Percentiles rank a stretch among this genome's conserved stretches.
Evolutionary conservation across 2,113 vertebrate genomes (phyloP).

Genomic region (Rhinoptilus africanus): DNA sequence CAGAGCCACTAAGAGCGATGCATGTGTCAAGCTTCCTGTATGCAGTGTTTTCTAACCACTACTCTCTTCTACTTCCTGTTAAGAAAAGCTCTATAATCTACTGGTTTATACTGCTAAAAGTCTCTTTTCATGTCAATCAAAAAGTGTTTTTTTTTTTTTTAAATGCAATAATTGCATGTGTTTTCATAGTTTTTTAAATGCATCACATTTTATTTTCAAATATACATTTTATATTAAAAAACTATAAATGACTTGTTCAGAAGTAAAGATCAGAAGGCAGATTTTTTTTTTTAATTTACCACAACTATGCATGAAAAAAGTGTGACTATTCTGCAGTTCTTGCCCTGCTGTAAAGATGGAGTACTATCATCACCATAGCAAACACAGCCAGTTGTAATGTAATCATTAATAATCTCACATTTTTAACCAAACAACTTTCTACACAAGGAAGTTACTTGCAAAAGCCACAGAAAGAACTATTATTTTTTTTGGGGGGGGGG

Average conservation of each 20-base stretch:
- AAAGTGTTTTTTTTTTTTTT: neutral
- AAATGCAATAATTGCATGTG: neutral
- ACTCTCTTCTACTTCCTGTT: slow-evolving; percentile 77
- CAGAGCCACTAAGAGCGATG: slow-evolving; percentile 63
- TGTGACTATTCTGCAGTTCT: neutral
- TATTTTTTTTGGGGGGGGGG: neutral
- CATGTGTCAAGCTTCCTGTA: slow-evolving; percentile 87
- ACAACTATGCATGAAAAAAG: neutral
- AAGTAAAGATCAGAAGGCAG: neutral
- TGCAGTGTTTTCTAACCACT: slow-evolving; percentile 73
- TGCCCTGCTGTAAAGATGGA: neutral
- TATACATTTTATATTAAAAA: neutral
- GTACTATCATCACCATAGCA: neutral
- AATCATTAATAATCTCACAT: neutral
- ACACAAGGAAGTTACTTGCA: neutral
- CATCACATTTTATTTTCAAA: neutral
- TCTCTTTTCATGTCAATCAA: neutral
- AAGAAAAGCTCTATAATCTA: slow-evolving; percentile 66
- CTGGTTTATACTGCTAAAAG: slow-evolving; percentile 29
- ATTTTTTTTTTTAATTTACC: neutral
- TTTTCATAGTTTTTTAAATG: neutral
- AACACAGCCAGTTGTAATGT: neutral
- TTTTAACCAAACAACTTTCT: neutral
- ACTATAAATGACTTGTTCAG: neutral
- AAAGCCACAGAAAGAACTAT: neutral